Evolutionary conservation across 2,888 invertebrate genomes (phyloP).

Genomic region (Tricholauxania praeusta): DNA sequence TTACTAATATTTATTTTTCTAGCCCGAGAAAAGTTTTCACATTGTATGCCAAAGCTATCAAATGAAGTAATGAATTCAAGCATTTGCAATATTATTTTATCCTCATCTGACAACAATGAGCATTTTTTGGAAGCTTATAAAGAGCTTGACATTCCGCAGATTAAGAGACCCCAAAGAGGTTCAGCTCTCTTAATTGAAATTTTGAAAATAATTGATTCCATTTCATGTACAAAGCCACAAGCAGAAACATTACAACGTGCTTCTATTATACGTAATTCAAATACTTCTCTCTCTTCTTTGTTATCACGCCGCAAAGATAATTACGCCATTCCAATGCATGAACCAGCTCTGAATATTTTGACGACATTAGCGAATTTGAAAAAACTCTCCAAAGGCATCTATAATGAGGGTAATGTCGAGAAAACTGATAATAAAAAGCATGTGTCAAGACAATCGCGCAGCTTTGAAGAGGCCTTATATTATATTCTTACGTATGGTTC

Average conservation of each 20-base stretch:
- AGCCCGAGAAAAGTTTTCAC: constrained; percentile 65
- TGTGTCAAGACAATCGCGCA: constrained; percentile 66
- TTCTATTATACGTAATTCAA: constrained; percentile 64
- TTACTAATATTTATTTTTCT: constrained; percentile 7
- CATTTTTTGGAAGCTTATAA: constrained; percentile 43
- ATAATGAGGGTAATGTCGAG: constrained; percentile 52
- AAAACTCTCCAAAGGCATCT: constrained; percentile 72
- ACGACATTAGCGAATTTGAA: constrained; percentile 72
- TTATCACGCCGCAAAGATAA: constrained; percentile 69
- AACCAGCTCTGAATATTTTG: constrained; percentile 74
- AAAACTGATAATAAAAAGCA: constrained; percentile 41
- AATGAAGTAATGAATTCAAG: constrained; percentile 55
- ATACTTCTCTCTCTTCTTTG: constrained; percentile 60
- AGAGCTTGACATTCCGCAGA: constrained; percentile 49
- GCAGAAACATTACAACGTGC: constrained; percentile 63
- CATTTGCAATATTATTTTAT: constrained; percentile 54
- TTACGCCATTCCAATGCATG: constrained; percentile 69
- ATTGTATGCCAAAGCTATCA: constrained; percentile 63
- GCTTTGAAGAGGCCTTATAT: constrained; percentile 83
- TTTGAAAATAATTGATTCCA: constrained; percentile 76
- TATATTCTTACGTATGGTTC: constrained; percentile 86
- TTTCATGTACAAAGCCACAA: constrained; percentile 55
- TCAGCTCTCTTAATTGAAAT: constrained; percentile 80
- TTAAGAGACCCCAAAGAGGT: constrained; percentile 72
- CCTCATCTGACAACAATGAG: constrained; percentile 33